These are phyloP conservation scores for Mionectes olivaceus DNA, from an alignment of 2,797 vertebrate species.

Conservation along the genomic window DNA sequence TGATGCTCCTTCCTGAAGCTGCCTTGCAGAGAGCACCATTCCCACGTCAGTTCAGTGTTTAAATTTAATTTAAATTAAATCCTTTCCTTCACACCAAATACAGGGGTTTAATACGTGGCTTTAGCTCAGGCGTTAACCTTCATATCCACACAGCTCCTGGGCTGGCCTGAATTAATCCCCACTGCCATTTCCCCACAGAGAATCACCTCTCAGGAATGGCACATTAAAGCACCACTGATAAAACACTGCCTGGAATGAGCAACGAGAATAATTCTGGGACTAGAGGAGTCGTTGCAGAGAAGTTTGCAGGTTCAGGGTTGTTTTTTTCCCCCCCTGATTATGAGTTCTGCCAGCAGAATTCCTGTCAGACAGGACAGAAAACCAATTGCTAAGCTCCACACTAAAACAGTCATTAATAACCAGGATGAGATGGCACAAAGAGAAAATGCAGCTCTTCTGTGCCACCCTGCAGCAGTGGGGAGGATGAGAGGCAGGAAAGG, in stretches of 20 bases:
- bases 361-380: not conserved
- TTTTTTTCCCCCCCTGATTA: not conserved
- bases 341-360: not conserved
- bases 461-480: not conserved
- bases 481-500: not conserved
- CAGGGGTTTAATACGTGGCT: not conserved
- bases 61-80: not conserved
- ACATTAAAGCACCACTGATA: not conserved
- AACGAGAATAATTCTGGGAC: not conserved
- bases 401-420: not conserved
- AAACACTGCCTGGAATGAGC: not conserved
- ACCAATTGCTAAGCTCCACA: not conserved
- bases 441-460: not conserved
- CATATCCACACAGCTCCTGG: not conserved
- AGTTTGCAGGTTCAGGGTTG: not conserved
- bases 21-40: constrained; percentile 24
- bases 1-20: not conserved
- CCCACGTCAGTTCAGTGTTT: not conserved
- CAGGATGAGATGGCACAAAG: not conserved
- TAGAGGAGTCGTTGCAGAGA: not conserved
- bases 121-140: not conserved
- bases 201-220: not conserved
- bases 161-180: not conserved
- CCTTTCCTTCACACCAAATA: not conserved
- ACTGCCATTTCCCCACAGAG: not conserved